Base-by-base conservation (phyloP, 1,140 invertebrate species). In the Cyclina sinensis region DNA sequence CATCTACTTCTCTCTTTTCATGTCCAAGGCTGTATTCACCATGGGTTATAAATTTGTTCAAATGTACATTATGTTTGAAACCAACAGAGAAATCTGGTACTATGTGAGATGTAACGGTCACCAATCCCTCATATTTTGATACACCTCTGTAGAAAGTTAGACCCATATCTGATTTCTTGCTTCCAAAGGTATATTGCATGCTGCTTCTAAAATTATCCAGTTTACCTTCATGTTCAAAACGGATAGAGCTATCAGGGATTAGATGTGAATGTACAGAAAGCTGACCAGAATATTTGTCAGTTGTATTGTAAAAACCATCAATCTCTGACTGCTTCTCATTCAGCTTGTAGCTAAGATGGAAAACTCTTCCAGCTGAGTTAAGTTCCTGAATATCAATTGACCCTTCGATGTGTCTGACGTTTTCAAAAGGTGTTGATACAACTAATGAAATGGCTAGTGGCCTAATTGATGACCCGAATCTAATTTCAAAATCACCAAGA, bases 101-200 rank as follows among this genome's bases (percentile, higher is more conserved):
- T 3, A 84, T 32, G 37, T 51, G 30, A 4, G 82, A 84, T 2
- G 24, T 32, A n/a, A 84, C 12, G n/a, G 24, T 21, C 14, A 74
- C 11, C 30, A 54, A 39, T 3, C 82, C 82, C 57, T 73, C 62
- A 2, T 43, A 9, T 30, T 32, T 68, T 3, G 43, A 48, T 14
- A 54, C 4, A n/a, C 24, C 65, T 39, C 21, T 73, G 30, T 48
- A 84, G 62, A 43, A 54, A 51, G 74, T 37, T 27, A 4, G 3
- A 16, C 80, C 74, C 0, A 65, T 37, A 37, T 87, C 85, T 3
- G 85, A 80, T 27, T 79, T 87, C 11, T 87, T 62, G 0, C 35
- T 27, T 16, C 76, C 76, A 37, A 80, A 35, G 7, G 18, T 48
- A 21, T 46, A 78, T 9, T 87, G 57, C 35, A 76, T 76, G 35